Evolutionary conservation across 2,797 vertebrate species (phyloP), one percentile per base, ranked within the genome.

Genomic region (Arremon aurantiirostris): DNA sequence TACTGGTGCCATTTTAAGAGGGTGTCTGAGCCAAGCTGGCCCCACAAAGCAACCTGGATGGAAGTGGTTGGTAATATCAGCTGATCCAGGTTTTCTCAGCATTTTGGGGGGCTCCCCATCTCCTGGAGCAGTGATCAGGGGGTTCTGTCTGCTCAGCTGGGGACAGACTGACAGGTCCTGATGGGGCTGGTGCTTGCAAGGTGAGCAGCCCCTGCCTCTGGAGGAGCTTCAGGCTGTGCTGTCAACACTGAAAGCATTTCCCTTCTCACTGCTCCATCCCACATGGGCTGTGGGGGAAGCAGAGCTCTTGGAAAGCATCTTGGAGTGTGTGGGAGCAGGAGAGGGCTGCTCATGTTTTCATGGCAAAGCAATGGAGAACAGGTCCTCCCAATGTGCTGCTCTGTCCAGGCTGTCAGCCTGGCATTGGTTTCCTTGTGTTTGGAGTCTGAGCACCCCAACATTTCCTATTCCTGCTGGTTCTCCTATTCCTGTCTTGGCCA

Each of bases 251-350:
- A 71, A 89, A 93, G 39, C 42, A 8, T 59, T 92, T 93, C 55
- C 57, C 50, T 75, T 83, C 75, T 75, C n/a, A 4, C 39, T 30
- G 35, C 72, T 92, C 44, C 72, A 55, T 91, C 76, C 82, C 39
- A 94, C 59, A 0, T 0, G 4, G 50, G 42, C 76, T 81, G 79
- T 55, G 81, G 81, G 90, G 78, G 92, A 94, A 94, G 89, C 50
- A 75, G 55, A 94, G 53, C 84, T 92, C 86, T 91, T 92, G 75
- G 90, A 92, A 91, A 91, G 53, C 46, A 23, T 87, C 39, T 95
- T 2, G 1, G 47, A 2, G 1, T 32, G 76, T 27, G 92, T 87
- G 76, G 93, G 91, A 95, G 90, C 82, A 52, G 50, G 34, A 0
- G 0, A 85, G 42, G 82, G 90, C 78, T 95, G 93, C 41, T 85